A percentile compares a stretch with the other conserved stretches of the same genome.
phyloP scores from a whole-genome alignment of 2,113 vertebrate species.

The Pomatorhinus ruficollis region DNA sequence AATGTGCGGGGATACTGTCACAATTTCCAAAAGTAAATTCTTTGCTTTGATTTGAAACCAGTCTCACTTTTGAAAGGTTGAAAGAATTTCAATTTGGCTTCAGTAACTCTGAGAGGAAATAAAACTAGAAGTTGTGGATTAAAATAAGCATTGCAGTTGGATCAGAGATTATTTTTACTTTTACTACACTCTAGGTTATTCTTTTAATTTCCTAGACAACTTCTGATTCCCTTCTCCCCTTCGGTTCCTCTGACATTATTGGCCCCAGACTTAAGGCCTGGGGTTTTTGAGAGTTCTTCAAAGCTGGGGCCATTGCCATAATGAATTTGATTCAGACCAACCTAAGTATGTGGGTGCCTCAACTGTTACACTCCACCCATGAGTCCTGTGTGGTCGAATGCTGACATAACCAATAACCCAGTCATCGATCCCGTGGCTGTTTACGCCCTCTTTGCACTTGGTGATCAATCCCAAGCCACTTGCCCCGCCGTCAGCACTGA shows the following conservation, averaged over 20 bases:
- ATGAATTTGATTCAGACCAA: not conserved
- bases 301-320: accelerated
- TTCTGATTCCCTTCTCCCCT: not conserved
- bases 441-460: not conserved
- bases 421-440: not conserved
- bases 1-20: not conserved
- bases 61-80: not conserved
- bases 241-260: not conserved
- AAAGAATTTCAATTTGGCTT: not conserved
- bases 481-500: not conserved
- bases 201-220: not conserved
- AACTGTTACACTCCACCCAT: accelerated
- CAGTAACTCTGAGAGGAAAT: not conserved
- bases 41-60: not conserved
- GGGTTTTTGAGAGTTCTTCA: not conserved
- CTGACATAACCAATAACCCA: not conserved
- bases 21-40: not conserved
- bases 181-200: not conserved
- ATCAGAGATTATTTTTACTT: not conserved
- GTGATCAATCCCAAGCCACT: not conserved
- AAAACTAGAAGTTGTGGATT: not conserved
- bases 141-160: not conserved
- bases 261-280: not conserved
- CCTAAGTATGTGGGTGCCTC: not conserved
- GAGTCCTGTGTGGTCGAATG: not conserved